Percentiles rank a stretch among this genome's conserved stretches.
Conservation (phyloP, 2,113 vertebrate species). For the Boulengeromyrus knoepffleri region DNA sequence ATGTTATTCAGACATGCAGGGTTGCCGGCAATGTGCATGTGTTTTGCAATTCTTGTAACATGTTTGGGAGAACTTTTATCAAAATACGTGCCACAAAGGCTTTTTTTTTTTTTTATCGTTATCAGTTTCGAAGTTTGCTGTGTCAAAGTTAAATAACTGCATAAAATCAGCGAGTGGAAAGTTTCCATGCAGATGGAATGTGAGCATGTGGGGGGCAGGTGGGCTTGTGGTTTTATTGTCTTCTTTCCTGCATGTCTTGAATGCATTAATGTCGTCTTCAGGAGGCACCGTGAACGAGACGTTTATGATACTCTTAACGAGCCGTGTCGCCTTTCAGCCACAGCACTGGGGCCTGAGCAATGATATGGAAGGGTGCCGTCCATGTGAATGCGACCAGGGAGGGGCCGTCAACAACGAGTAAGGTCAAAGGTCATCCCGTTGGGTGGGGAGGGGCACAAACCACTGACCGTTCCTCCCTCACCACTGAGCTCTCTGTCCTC, state of each 20-base stretch:
- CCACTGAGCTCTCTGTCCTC: constrained; percentile 9
- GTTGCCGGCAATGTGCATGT: background rate
- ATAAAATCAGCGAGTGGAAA: background rate
- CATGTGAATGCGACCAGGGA: constrained; percentile 87
- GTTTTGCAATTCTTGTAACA: background rate
- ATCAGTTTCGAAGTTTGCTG: background rate
- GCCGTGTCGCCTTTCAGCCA: constrained; percentile 53
- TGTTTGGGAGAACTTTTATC: background rate
- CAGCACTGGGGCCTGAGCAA: constrained; percentile 96
- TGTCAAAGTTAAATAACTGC: background rate
- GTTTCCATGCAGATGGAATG: background rate
- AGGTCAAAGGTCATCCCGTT: constrained; percentile 42
- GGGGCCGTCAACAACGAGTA: constrained; percentile 84
- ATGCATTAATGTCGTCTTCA: background rate
- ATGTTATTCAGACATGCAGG: background rate
- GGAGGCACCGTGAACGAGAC: background rate
- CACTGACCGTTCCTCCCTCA: background rate
- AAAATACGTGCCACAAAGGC: background rate
- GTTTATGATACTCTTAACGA: background rate
- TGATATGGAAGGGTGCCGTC: constrained; percentile 86
- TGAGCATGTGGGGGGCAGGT: background rate
- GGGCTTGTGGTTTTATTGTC: background rate
- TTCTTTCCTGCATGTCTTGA: background rate
- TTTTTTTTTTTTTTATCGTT: background rate
- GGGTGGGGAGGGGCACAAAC: too few species aligned